Evolutionary conservation across 2,888 invertebrate species (phyloP).

Genomic region (Bellardia pandia): DNA sequence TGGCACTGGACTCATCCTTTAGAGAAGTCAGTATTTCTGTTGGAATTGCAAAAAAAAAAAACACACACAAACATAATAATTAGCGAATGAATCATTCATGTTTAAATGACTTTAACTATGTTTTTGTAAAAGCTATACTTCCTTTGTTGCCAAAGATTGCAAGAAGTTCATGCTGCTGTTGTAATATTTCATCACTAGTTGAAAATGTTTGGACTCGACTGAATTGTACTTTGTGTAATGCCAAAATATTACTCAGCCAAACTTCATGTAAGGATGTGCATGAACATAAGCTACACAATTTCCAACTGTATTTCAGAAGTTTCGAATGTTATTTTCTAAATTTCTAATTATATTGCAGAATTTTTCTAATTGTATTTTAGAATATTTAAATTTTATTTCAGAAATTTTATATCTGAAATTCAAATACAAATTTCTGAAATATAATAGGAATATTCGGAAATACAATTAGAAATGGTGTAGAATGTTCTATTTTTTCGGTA

Average conservation of each 20-base stretch:
- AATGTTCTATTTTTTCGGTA: not conserved
- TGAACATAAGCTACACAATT: too few species aligned
- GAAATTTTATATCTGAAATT: too few species aligned
- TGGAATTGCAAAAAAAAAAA: not conserved
- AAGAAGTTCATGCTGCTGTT: not conserved
- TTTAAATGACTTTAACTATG: slow-evolving; percentile 27
- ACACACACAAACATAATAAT: not conserved
- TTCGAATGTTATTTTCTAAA: too few species aligned
- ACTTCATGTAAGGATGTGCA: not conserved
- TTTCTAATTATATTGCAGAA: too few species aligned
- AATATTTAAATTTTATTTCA: too few species aligned
- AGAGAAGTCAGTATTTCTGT: too few species aligned
- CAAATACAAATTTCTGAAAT: too few species aligned
- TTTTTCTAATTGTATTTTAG: too few species aligned
- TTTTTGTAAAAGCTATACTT: slow-evolving; percentile 5
- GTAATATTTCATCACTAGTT: not conserved
- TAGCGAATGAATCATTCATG: slow-evolving; percentile 11
- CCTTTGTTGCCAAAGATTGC: slow-evolving; percentile 43
- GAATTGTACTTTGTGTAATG: slow-evolving; percentile 29
- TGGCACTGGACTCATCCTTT: too few species aligned
- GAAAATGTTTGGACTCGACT: slow-evolving; percentile 28
- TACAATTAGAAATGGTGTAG: not conserved
- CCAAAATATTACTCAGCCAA: slow-evolving; percentile 61
- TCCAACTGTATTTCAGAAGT: too few species aligned
- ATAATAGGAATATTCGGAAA: too few species aligned